These are phyloP conservation scores for Tethea ocularis DNA, from an alignment of 2,888 invertebrate species.

Conservation along the genomic window DNA sequence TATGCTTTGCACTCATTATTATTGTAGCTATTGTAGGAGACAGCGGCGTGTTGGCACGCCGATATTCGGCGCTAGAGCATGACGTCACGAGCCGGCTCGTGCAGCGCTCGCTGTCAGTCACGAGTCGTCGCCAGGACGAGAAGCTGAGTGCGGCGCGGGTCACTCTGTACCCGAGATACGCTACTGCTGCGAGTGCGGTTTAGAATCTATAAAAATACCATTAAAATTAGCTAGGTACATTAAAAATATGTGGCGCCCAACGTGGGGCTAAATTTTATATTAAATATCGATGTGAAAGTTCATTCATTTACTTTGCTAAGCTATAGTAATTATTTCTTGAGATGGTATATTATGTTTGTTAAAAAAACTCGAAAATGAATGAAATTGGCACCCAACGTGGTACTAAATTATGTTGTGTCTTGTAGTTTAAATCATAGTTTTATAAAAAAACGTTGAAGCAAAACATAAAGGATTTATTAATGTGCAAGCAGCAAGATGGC, in stretches of 20 bases:
- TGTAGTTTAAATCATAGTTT: neutral
- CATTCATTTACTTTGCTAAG: too few species aligned
- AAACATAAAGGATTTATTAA: too few species aligned
- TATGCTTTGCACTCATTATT: neutral
- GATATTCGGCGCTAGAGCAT: constrained; percentile 60
- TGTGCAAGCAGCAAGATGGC: too few species aligned
- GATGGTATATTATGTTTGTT: too few species aligned
- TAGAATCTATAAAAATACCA: constrained; percentile 54
- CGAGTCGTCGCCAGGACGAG: constrained; percentile 62
- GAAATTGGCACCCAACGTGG: neutral
- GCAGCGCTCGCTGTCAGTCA: constrained; percentile 66
- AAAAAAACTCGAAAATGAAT: too few species aligned
- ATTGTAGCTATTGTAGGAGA: neutral
- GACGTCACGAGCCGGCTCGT: constrained; percentile 64
- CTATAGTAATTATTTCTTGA: too few species aligned
- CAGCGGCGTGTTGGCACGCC: neutral
- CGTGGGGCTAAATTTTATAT: neutral
- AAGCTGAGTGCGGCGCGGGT: constrained; percentile 66
- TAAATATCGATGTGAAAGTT: too few species aligned
- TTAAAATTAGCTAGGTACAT: neutral
- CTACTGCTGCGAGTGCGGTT: constrained; percentile 71
- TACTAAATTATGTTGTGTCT: neutral
- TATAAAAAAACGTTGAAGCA: too few species aligned
- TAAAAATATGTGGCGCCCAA: constrained; percentile 6
- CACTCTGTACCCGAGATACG: constrained; percentile 48